Evolutionary conservation across 1,140 invertebrate genomes (phyloP).

Genomic region (Zaprionus lachaisei): DNA sequence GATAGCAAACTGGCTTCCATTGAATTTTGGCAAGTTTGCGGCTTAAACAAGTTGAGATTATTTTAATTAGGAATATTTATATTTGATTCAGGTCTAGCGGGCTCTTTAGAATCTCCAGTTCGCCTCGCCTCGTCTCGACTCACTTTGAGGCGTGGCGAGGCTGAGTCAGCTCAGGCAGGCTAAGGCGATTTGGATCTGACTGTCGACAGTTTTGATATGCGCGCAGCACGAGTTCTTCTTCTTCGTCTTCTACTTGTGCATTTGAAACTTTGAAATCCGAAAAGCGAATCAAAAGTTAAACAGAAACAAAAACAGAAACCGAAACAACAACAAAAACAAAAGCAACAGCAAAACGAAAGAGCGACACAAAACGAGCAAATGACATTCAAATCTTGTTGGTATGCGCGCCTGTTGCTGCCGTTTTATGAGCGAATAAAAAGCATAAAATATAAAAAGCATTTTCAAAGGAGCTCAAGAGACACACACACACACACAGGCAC

Average conservation of each 20-base stretch:
- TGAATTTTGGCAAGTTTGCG: not conserved
- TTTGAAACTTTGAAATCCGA: conserved; percentile 26
- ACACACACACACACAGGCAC: conserved; percentile 7
- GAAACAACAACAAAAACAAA: conserved; percentile 1
- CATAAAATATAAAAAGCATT: conserved; percentile 34
- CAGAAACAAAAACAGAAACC: not conserved
- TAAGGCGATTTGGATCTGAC: conserved; percentile 3
- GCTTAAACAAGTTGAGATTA: not conserved
- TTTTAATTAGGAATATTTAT: conserved; percentile 13
- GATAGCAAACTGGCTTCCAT: not conserved
- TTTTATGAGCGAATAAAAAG: conserved; percentile 33
- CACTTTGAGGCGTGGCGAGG: not conserved
- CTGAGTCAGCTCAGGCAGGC: not conserved
- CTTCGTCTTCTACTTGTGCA: not conserved
- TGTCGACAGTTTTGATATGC: not conserved
- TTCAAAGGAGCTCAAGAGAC: conserved; percentile 42
- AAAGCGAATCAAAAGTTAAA: conserved; percentile 19
- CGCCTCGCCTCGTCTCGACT: not conserved
- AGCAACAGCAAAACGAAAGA: not conserved
- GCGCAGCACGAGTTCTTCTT: not conserved
- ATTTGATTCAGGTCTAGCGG: conserved; percentile 9
- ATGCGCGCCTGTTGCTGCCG: conserved; percentile 35
- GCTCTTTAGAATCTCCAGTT: not conserved
- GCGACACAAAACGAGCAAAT: conserved; percentile 26
- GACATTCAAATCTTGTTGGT: conserved; percentile 47